Evolutionary conservation across 2,113 vertebrate genomes (phyloP).

Genomic region (Dipodomys stephensi): DNA sequence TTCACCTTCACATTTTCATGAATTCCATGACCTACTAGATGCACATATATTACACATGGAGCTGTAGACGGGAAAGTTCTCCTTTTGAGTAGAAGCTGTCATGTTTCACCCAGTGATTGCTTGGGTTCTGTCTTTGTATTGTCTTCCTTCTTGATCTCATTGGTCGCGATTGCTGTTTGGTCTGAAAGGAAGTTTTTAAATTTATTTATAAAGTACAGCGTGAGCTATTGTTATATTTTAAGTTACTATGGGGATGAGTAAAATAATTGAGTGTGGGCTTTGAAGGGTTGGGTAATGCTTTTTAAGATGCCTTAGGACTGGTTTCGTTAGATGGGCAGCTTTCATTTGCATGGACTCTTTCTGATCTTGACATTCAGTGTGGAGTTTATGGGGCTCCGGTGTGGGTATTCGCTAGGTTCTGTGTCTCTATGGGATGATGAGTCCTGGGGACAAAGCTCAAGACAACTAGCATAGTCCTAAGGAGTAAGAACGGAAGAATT

Average conservation of each 20-base stretch:
- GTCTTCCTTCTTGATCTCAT: neutral
- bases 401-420: neutral
- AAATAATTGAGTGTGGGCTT: neutral
- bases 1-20: neutral
- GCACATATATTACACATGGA: neutral
- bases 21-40: neutral
- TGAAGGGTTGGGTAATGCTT: neutral
- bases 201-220: neutral
- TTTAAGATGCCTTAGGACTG: neutral
- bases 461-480: neutral
- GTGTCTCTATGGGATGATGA: neutral
- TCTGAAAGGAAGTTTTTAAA: neutral
- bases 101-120: neutral
- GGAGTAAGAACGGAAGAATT: neutral
- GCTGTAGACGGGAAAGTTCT: neutral
- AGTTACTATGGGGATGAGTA: neutral
- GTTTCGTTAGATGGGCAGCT: neutral
- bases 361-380: neutral
- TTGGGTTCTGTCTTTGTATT: neutral
- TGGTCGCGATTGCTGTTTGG: neutral
- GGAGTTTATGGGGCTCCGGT: fast-evolving
- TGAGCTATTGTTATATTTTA: neutral
- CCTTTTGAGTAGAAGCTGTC: neutral
- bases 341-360: neutral
- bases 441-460: neutral